A percentile compares a stretch with the other conserved stretches of the same genome.
Conservation (phyloP, 2,113 vertebrate genomes). For the Coptodon rendalli region DNA sequence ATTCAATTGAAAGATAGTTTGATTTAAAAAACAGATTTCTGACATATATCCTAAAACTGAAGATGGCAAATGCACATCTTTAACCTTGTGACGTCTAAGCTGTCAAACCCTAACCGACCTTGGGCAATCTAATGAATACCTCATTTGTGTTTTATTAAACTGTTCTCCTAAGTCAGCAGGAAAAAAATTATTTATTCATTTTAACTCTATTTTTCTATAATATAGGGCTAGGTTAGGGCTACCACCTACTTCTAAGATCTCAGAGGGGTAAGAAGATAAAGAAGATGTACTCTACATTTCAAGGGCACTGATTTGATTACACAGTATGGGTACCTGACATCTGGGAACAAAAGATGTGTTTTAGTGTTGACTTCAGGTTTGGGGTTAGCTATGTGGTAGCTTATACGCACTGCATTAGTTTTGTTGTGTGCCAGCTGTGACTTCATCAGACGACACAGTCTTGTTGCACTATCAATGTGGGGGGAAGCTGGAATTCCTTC, state of each 20-base stretch:
- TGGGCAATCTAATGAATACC: neutral
- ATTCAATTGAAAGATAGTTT: neutral
- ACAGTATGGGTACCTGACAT: neutral
- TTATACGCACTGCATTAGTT: neutral
- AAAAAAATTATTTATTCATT: rapidly evolving
- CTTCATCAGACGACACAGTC: neutral
- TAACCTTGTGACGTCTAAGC: neutral
- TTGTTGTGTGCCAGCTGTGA: neutral
- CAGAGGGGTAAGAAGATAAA: neutral
- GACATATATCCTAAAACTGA: neutral
- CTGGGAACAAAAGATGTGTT: neutral
- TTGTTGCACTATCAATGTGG: neutral
- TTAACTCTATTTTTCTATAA: neutral
- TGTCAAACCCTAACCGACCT: neutral
- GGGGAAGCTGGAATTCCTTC: neutral
- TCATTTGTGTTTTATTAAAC: neutral
- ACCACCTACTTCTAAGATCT: neutral
- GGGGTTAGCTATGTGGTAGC: neutral
- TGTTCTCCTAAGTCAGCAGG: neutral
- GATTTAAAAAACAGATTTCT: neutral
- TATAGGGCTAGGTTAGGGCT: neutral
- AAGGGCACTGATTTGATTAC: neutral
- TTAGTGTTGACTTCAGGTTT: neutral
- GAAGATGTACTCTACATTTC: neutral
- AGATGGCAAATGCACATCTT: neutral